Percentiles rank a stretch among this genome's conserved stretches.
Conservation (phyloP, 2,888 invertebrate species). For the Crocallis elinguaria region DNA sequence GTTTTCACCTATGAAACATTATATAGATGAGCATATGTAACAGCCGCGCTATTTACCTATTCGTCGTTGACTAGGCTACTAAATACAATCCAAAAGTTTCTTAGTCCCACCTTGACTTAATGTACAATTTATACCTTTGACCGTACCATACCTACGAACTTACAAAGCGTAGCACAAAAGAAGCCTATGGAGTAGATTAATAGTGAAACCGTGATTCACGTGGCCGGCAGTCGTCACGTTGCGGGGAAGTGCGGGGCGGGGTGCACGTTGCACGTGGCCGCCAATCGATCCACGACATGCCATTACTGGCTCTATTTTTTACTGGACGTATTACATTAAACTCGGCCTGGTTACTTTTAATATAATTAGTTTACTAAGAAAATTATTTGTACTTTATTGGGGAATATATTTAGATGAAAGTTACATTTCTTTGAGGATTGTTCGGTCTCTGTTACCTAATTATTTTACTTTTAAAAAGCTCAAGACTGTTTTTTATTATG, state of each 20-base stretch:
- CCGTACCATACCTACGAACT: conserved; percentile 7
- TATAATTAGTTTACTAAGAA: no score
- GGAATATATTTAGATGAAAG: no score
- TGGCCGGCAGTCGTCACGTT: conserved; percentile 48
- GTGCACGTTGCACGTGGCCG: conserved; percentile 57
- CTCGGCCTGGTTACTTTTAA: neutral
- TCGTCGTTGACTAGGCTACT: no score
- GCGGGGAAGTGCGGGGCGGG: conserved; percentile 33
- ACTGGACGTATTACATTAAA: conserved; percentile 14
- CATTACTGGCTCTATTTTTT: conserved; percentile 25
- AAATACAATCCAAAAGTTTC: conserved; percentile 3
- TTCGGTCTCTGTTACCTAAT: no score
- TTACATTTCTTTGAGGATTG: no score
- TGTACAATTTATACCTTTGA: conserved; percentile 12
- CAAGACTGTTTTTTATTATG: no score
- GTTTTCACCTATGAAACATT: no score
- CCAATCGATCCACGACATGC: conserved; percentile 44
- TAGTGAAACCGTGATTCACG: conserved; percentile 48
- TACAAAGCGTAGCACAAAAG: conserved; percentile 23
- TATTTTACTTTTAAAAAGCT: no score
- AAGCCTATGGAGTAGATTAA: conserved; percentile 44
- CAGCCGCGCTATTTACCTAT: no score
- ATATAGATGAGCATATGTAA: no score
- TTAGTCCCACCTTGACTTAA: conserved; percentile 2
- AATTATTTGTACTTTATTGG: no score